Conservation (phyloP, 1,140 invertebrate species). For the Bombyx mori region ASM3026992v2 NC_085107.1:9836001-9836500, state of each 20-base stretch:
- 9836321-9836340: conserved; percentile 46
- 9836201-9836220: conserved; percentile 78
- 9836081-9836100: conserved; percentile 77
- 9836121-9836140: conserved; percentile 72
- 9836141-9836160: conserved; percentile 80
- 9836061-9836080: conserved; percentile 63
- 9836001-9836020: conserved; percentile 79
- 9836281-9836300: conserved; percentile 36
- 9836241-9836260: conserved; percentile 77
- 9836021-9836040: conserved; percentile 57
- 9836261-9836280: conserved; percentile 73
- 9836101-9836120: conserved; percentile 76
- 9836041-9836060: conserved; percentile 42
- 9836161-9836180: conserved; percentile 76
- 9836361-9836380: conserved; percentile 80
- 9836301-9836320: conserved; percentile 42
- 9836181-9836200: conserved; percentile 74
- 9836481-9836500: conserved; percentile 76
- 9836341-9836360: conserved; percentile 76
- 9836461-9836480: conserved; percentile 74
- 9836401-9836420: conserved; percentile 85
- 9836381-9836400: conserved; percentile 78
- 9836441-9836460: conserved; percentile 83
- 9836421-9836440: conserved; percentile 88
- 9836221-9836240: conserved; percentile 76